phyloP scores from a whole-genome alignment of 2,888 invertebrate species.

The Plebejus anna region DNA sequence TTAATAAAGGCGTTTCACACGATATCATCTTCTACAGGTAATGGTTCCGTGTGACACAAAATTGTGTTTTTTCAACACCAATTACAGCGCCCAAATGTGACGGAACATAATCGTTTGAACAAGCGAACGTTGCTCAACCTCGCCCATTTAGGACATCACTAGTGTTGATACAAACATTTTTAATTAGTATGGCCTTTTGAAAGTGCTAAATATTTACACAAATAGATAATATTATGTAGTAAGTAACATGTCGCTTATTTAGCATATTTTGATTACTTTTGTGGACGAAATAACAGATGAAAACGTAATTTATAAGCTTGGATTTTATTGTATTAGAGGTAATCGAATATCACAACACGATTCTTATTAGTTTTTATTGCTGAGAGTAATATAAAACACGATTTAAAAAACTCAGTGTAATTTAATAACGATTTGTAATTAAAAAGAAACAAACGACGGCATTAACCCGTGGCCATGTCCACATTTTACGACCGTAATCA shows the following conservation, averaged over 20 bases:
- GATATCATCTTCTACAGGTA: constrained; percentile 60
- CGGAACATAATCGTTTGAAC: constrained; percentile 54
- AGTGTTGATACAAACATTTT: constrained; percentile 6
- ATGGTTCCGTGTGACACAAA: constrained; percentile 56
- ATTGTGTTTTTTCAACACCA: constrained; percentile 70
- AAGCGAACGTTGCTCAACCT: constrained; percentile 41
- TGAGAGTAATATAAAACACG: constrained; percentile 24
- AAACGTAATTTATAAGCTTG: not conserved
- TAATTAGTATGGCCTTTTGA: not conserved
- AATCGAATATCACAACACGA: constrained; percentile 2
- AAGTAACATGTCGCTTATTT: not conserved
- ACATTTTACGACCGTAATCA: constrained; percentile 67
- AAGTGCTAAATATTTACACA: not conserved
- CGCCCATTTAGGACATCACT: constrained; percentile 4
- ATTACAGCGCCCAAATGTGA: constrained; percentile 60
- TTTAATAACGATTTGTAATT: constrained; percentile 30
- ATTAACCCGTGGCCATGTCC: constrained; percentile 54
- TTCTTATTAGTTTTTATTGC: constrained; percentile 13
- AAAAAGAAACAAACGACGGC: constrained; percentile 37
- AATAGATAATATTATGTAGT: no score
- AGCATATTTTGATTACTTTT: not conserved
- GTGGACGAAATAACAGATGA: not conserved
- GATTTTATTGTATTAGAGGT: not conserved
- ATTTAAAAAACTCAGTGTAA: constrained; percentile 27
- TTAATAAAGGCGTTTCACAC: constrained; percentile 65